These are phyloP conservation scores for Aphelocoma californica DNA, from an alignment of 2,797 vertebrate genomes.

Conservation along the genomic window DNA sequence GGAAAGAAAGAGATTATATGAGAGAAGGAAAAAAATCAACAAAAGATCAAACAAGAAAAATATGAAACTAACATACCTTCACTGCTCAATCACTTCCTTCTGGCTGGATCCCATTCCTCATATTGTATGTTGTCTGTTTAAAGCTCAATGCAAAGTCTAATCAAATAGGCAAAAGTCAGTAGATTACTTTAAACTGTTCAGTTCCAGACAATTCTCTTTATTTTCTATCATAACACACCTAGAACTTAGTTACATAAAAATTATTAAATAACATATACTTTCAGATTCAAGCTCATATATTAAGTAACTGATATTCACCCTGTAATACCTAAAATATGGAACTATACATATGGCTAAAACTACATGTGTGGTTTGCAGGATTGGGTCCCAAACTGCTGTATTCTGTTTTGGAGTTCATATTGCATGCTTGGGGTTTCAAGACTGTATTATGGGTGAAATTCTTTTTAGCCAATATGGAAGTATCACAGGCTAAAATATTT, in stretches of 20 bases:
- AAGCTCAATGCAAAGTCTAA: not conserved
- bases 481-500: not conserved
- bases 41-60: slow-evolving; percentile 40
- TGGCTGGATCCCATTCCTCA: not conserved
- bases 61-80: not conserved
- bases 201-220: not conserved
- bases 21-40: slow-evolving; percentile 33
- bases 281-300: not conserved
- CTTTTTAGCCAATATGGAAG: not conserved
- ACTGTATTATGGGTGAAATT: not conserved
- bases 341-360: not conserved
- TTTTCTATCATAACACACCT: not conserved
- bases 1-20: not conserved
- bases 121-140: not conserved
- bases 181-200: not conserved
- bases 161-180: not conserved
- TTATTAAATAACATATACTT: not conserved
- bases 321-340: not conserved
- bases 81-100: not conserved
- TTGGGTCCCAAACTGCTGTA: not conserved
- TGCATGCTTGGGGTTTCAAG: not conserved
- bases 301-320: not conserved
- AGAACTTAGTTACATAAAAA: not conserved
- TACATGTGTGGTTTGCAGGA: not conserved
- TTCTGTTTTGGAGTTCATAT: not conserved